A percentile compares a stretch with the other conserved stretches of the same genome.
Conservation (phyloP, 2,888 invertebrate species). For the Heteromurus nitidus region DNA sequence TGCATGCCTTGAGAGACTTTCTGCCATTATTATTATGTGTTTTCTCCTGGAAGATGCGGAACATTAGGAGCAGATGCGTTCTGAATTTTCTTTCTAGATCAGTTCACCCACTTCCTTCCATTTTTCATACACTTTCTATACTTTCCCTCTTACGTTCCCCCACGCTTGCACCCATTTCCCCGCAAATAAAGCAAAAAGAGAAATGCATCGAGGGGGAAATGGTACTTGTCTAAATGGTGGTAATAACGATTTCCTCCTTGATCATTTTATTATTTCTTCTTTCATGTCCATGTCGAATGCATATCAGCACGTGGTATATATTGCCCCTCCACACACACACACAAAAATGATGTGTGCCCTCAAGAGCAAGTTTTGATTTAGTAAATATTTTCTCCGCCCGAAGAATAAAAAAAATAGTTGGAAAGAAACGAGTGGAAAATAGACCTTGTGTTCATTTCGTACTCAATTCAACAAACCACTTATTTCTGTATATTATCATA, state of each 20-base stretch:
- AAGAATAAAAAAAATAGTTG: too few species aligned
- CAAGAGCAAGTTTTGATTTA: too few species aligned
- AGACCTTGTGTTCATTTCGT: too few species aligned
- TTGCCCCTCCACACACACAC: too few species aligned
- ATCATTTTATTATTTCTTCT: neutral
- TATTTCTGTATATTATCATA: too few species aligned
- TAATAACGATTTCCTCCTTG: neutral
- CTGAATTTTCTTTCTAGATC: slow-evolving; percentile 31
- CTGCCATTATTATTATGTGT: slow-evolving; percentile 2
- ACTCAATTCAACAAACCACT: too few species aligned
- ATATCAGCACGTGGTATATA: too few species aligned
- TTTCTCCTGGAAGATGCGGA: neutral
- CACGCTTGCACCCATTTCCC: neutral
- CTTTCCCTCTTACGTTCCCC: neutral
- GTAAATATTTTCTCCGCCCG: too few species aligned
- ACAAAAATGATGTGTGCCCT: too few species aligned
- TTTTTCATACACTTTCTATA: neutral
- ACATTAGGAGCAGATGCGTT: slow-evolving; percentile 48
- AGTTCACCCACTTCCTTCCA: slow-evolving; percentile 21
- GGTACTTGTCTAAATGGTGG: neutral
- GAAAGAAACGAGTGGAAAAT: too few species aligned
- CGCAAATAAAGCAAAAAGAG: too few species aligned
- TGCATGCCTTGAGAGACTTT: neutral
- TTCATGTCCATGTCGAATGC: too few species aligned
- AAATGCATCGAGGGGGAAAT: neutral